Conservation (phyloP, 2,888 invertebrate genomes). For the Watsonalla cultraria region DNA sequence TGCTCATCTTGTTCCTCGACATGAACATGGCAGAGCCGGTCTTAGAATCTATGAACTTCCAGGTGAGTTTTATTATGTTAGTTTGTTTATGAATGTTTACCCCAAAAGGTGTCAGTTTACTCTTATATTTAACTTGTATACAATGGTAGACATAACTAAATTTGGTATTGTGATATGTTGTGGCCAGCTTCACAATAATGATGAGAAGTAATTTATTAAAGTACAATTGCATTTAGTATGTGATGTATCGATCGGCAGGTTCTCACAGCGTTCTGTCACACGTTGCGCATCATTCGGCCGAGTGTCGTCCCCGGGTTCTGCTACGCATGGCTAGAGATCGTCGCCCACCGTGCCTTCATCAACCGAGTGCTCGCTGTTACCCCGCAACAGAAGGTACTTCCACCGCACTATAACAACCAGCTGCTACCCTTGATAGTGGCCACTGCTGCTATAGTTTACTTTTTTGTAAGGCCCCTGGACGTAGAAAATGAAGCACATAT, state of each 20-base stretch:
- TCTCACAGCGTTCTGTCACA: constrained; percentile 97
- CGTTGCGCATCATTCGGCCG: constrained; percentile 95
- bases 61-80: constrained; percentile 62
- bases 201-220: too few relatives aligned
- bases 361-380: constrained; percentile 94
- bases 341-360: constrained; percentile 97
- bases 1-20: constrained; percentile 97
- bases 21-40: constrained; percentile 96
- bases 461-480: too few relatives aligned
- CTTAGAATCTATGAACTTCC: constrained; percentile 95
- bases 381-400: constrained; percentile 89
- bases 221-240: too few relatives aligned
- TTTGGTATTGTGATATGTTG: too few relatives aligned
- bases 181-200: too few relatives aligned
- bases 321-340: constrained; percentile 98
- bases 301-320: constrained; percentile 97
- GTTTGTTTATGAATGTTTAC: too few relatives aligned
- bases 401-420: constrained; percentile 6
- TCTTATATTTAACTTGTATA: not conserved
- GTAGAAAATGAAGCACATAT: too few relatives aligned
- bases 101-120: not conserved
- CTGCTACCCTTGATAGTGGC: too few relatives aligned
- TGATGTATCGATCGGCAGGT: constrained; percentile 67
- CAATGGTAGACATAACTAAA: not conserved
- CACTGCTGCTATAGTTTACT: too few relatives aligned